Evolutionary conservation across 1,140 invertebrate genomes (phyloP).

Genomic region (Aethina tumida): DNA sequence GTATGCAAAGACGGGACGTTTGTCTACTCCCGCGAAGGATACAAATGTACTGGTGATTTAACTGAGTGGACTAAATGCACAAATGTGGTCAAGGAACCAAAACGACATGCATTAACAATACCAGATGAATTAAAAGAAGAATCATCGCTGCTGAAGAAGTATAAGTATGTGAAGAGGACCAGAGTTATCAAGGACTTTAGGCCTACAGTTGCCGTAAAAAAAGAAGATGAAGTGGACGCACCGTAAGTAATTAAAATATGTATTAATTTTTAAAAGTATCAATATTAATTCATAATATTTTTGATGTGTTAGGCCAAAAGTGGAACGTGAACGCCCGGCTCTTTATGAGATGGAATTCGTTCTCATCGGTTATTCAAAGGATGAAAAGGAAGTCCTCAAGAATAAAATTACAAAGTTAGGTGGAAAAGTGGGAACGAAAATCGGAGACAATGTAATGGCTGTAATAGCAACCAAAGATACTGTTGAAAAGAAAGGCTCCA

Average conservation of each 20-base stretch:
- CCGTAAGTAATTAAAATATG: constrained; percentile 21
- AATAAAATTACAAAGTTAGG: constrained; percentile 62
- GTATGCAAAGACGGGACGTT: constrained; percentile 72
- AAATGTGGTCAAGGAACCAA: constrained; percentile 60
- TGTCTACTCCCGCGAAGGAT: constrained; percentile 61
- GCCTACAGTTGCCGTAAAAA: constrained; percentile 45
- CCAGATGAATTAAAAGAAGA: constrained; percentile 54
- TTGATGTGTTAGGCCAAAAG: constrained; percentile 43
- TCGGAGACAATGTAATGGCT: constrained; percentile 57
- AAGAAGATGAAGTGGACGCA: constrained; percentile 36
- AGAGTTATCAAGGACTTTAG: constrained; percentile 50
- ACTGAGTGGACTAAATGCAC: constrained; percentile 88
- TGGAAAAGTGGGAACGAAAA: constrained; percentile 57
- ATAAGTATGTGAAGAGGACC: constrained; percentile 52
- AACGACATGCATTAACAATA: constrained; percentile 62
- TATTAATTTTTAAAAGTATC: neutral
- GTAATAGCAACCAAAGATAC: constrained; percentile 65
- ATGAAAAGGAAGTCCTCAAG: constrained; percentile 53
- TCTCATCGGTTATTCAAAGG: constrained; percentile 51
- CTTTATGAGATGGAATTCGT: constrained; percentile 74
- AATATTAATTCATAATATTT: neutral
- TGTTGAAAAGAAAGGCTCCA: constrained; percentile 52
- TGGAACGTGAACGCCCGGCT: constrained; percentile 49
- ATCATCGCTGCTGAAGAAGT: constrained; percentile 52
- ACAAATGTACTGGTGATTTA: constrained; percentile 69